Base-by-base conservation (phyloP, 2,797 vertebrate species). In the Rhinophrynus dorsalis region DNA sequence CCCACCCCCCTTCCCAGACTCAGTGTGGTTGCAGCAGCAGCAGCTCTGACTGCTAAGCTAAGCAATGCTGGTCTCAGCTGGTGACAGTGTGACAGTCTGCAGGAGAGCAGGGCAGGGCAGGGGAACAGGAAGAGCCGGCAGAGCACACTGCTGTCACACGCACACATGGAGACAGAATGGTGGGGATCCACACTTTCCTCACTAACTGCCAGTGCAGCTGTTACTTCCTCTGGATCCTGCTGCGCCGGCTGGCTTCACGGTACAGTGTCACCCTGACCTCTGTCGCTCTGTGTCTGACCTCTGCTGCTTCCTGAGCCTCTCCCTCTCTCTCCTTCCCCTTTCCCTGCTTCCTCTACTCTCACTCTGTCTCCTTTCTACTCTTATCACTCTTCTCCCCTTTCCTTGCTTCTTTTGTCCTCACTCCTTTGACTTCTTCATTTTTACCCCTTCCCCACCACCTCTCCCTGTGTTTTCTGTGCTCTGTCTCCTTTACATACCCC, bases 131-230 rank as follows among this genome's bases (percentile, higher is more conserved):
- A 84, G 61, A 84, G 85, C 66, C 83, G 63, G 15, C 55, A 35
- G 78, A 73, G 81, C 61, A 33, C 60, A 40, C 81, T 7, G 54
- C 82, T 15, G 52, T 51, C 57, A 82, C 82, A 77, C 55, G 73
- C 70, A 45, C 1, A 54, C 75, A 68, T 67, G 79, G 82, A 75
- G 76, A 48, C 60, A 89, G 83, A 87, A 89, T 83, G 82, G 83
- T 82, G 15, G 69, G 77, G 84, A 84, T 89, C 3, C 48, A 70
- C 44, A 44, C 74, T 79, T 86, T 76, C 78, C 52, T 54, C 75
- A 75, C 72, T 73, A 29, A 71, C 82, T 81, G 67, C 47, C 70
- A 26, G 42, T 67, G 15, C 24, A 35, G 56, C 59, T 68, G 67
- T 51, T 35, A 52, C 68, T 75, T 63, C 50, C 63, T 75, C 40